Evolutionary conservation across 2,888 invertebrate genomes (phyloP).

Genomic region (Coleophora flavipennella): DNA sequence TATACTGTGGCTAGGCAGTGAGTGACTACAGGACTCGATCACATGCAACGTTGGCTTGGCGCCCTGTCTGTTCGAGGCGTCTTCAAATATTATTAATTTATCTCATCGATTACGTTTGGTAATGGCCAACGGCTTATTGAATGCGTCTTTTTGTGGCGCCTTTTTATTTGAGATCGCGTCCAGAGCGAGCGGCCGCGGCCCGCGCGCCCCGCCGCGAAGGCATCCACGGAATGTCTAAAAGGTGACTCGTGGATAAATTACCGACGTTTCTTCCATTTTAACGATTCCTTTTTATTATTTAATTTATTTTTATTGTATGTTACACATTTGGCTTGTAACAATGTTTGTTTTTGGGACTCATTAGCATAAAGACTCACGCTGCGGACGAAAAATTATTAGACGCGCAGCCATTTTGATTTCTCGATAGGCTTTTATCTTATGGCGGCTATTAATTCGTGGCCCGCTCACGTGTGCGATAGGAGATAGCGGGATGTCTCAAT

Average conservation of each 20-base stretch:
- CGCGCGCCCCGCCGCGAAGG: constrained; percentile 63
- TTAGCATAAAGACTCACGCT: constrained; percentile 66
- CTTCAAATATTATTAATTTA: constrained; percentile 64
- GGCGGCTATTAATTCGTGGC: constrained; percentile 46
- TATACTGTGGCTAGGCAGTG: no score
- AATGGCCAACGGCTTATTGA: constrained; percentile 69
- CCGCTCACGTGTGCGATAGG: constrained; percentile 49
- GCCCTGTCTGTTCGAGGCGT: constrained; percentile 13
- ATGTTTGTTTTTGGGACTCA: constrained; percentile 70
- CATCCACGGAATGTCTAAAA: constrained; percentile 69
- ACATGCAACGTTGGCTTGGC: no score
- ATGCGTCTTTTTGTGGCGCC: constrained; percentile 71
- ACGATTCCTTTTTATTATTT: constrained; percentile 72
- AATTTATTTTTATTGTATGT: constrained; percentile 72
- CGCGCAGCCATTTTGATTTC: constrained; percentile 51
- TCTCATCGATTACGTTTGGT: constrained; percentile 67
- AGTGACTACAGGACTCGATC: no score
- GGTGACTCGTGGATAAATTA: constrained; percentile 73
- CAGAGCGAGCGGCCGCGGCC: constrained; percentile 36
- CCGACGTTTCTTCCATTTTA: constrained; percentile 71
- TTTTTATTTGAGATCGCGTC: constrained; percentile 66
- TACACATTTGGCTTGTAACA: constrained; percentile 70
- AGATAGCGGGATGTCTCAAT: constrained; percentile 70
- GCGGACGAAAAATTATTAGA: constrained; percentile 42
- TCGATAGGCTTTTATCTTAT: constrained; percentile 53